These are phyloP conservation scores for Podiceps cristatus DNA, from an alignment of 2,113 vertebrate genomes.

Conservation along the genomic window DNA sequence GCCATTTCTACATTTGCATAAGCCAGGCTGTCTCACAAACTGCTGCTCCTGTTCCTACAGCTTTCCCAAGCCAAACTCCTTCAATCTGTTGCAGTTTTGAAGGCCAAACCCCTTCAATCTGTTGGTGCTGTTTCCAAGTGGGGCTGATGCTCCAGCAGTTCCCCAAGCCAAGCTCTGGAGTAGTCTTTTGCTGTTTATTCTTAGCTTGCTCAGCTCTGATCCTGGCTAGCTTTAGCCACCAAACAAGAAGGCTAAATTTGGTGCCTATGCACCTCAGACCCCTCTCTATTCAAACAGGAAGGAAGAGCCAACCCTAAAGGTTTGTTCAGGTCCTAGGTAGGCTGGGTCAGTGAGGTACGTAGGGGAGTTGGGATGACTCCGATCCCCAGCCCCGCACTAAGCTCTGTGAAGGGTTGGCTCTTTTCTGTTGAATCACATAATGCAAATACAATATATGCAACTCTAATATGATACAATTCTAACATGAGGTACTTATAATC, in stretches of 20 bases:
- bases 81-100: constrained; percentile 70
- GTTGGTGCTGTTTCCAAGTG: constrained; percentile 60
- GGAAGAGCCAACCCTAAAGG: background rate
- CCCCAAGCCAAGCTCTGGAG: constrained; percentile 42
- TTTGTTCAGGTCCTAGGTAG: background rate
- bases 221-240: background rate
- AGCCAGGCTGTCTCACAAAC: constrained; percentile 68
- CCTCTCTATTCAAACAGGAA: background rate
- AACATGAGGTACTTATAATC: background rate
- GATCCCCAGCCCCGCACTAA: background rate
- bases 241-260: background rate
- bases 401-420: background rate
- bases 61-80: constrained; percentile 63
- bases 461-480: background rate
- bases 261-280: background rate
- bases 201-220: constrained; percentile 23
- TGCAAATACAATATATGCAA: background rate
- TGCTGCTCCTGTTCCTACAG: constrained; percentile 54
- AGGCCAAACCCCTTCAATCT: constrained; percentile 68
- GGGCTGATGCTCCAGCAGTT: constrained; percentile 65
- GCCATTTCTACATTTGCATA: constrained; percentile 59
- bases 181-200: constrained; percentile 29
- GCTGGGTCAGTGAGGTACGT: background rate
- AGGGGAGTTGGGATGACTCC: background rate
- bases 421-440: background rate